phyloP scores from a whole-genome alignment of 1,140 invertebrate species.

The Cepaea nemoralis region DNA sequence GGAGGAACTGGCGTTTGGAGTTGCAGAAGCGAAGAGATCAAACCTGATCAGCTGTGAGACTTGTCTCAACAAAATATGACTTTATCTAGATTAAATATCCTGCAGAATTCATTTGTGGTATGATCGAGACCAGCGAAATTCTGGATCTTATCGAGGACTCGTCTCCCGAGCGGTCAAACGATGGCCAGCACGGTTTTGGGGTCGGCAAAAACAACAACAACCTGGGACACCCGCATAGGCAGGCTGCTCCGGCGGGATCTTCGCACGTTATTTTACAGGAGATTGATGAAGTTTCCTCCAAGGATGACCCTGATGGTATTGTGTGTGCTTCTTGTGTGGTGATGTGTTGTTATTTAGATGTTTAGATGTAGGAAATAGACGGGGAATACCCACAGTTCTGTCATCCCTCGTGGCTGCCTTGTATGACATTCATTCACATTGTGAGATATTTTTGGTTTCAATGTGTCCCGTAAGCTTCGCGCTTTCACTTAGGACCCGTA shows the following conservation, averaged over 20 bases:
- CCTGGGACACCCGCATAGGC: conserved; percentile 29
- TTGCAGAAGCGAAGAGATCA: conserved; percentile 22
- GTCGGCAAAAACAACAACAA: background rate
- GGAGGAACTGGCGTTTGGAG: conserved; percentile 38
- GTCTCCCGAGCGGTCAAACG: conserved; percentile 36
- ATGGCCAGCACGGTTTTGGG: conserved; percentile 30
- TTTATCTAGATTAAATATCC: background rate
- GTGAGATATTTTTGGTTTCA: too few species aligned
- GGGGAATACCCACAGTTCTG: background rate
- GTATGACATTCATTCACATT: background rate
- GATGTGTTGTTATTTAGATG: background rate
- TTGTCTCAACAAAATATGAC: conserved; percentile 19
- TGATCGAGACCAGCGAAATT: conserved; percentile 39
- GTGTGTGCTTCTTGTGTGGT: background rate
- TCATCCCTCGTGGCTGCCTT: conserved; percentile 2
- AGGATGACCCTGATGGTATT: conserved; percentile 29
- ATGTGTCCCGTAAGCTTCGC: too few species aligned
- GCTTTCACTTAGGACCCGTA: too few species aligned
- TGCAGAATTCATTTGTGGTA: conserved; percentile 29
- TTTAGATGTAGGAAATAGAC: background rate
- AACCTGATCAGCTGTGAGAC: conserved; percentile 20
- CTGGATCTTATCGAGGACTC: conserved; percentile 40
- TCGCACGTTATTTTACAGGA: background rate
- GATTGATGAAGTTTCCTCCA: conserved; percentile 14
- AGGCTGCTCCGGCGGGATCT: background rate